Evolutionary conservation across 2,797 vertebrate genomes (phyloP).

Genomic region (Choloepus didactylus): DNA sequence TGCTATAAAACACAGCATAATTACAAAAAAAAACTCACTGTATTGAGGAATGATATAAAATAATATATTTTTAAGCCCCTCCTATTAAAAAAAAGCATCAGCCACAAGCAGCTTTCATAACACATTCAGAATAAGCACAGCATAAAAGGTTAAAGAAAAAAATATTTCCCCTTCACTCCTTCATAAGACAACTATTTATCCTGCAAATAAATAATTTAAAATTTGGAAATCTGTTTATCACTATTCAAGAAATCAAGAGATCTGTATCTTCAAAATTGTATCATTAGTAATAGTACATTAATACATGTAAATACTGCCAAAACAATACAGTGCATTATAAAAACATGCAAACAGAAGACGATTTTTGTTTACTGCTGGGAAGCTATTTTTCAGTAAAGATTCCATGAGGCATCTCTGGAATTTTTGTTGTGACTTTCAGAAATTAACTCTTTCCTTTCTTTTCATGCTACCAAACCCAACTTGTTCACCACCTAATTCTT

Average conservation of each 20-base stretch:
- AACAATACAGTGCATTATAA: conserved; percentile 19
- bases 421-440: conserved; percentile 40
- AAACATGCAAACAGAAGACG: conserved; percentile 47
- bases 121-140: conserved; percentile 63
- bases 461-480: conserved; percentile 29
- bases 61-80: neutral
- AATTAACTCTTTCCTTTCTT: conserved; percentile 62
- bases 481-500: conserved; percentile 26
- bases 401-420: conserved; percentile 13
- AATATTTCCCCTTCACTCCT: conserved; percentile 14
- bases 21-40: conserved; percentile 53
- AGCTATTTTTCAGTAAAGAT: conserved; percentile 61
- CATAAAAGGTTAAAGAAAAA: conserved; percentile 28
- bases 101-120: conserved; percentile 26
- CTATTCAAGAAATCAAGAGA: conserved; percentile 40
- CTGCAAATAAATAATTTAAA: conserved; percentile 47
- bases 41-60: conserved; percentile 38
- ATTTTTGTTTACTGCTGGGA: conserved; percentile 52
- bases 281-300: conserved; percentile 12
- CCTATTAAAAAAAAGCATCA: conserved; percentile 14
- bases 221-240: conserved; percentile 48
- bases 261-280: conserved; percentile 34
- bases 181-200: conserved; percentile 1
- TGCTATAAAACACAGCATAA: conserved; percentile 90
- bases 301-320: conserved; percentile 41